A percentile compares a stretch with the other conserved stretches of the same genome.
Evolutionary conservation across 1,140 invertebrate species (phyloP).

Genomic region (Drosophila trapezifrons): DNA sequence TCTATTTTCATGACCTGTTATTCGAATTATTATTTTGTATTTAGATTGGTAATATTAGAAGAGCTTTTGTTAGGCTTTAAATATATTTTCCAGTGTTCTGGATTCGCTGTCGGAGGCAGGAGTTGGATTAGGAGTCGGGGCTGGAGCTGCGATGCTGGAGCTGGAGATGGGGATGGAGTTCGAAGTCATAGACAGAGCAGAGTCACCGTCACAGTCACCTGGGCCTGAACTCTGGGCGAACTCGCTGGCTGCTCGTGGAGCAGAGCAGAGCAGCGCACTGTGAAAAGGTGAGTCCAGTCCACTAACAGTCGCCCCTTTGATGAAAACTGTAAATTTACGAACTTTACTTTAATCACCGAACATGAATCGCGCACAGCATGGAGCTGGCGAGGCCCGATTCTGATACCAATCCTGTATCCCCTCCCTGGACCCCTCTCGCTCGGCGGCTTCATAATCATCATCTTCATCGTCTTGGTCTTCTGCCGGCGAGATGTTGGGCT

Average conservation of each 20-base stretch:
- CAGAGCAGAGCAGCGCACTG: conserved; percentile 50
- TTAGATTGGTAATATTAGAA: too few relatives aligned
- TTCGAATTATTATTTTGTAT: not conserved
- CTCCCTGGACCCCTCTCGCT: conserved; percentile 20
- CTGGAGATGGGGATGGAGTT: conserved; percentile 20
- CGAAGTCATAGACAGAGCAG: conserved; percentile 58
- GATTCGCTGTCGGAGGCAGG: conserved; percentile 13
- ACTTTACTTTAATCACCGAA: conserved; percentile 84
- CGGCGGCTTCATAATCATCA: conserved; percentile 49
- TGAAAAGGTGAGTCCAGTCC: conserved; percentile 83
- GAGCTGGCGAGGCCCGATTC: conserved; percentile 56
- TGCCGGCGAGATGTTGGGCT: conserved; percentile 29
- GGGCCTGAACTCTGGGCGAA: conserved; percentile 73
- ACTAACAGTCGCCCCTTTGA: conserved; percentile 82
- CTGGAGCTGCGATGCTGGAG: conserved; percentile 3
- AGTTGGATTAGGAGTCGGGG: conserved; percentile 27
- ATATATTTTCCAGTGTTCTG: conserved; percentile 3
- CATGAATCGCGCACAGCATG: conserved; percentile 84
- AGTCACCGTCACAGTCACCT: conserved; percentile 75
- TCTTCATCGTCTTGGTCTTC: conserved; percentile 50
- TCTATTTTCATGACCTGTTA: fast-evolving
- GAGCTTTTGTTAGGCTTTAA: not conserved
- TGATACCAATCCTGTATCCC: conserved; percentile 48
- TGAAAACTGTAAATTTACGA: conserved; percentile 84
- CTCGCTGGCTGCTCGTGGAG: conserved; percentile 46